These are phyloP conservation scores for Carabus problematicus DNA, from an alignment of 2,888 invertebrate genomes.

Conservation along the genomic window DNA sequence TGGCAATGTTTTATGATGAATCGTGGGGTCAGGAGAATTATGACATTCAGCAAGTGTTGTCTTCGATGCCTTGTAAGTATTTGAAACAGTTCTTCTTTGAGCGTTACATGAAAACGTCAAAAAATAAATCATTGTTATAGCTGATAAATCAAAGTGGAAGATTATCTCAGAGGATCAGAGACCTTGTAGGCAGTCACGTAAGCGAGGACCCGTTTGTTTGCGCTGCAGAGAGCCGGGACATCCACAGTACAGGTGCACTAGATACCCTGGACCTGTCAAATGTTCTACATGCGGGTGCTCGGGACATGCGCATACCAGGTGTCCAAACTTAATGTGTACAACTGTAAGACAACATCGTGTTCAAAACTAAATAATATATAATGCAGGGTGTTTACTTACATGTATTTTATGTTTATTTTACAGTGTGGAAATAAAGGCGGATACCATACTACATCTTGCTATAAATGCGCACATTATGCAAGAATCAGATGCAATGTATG, in stretches of 20 bases:
- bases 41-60: constrained; percentile 16
- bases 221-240: constrained; percentile 31
- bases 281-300: constrained; percentile 28
- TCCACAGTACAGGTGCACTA: constrained; percentile 13
- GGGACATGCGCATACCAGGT: constrained; percentile 29
- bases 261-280: constrained; percentile 12
- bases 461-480: constrained; percentile 23
- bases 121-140: constrained; percentile 14
- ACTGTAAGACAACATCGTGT: constrained; percentile 20
- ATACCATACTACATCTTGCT: constrained; percentile 21
- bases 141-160: constrained; percentile 26
- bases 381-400: not conserved
- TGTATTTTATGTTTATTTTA: constrained; percentile 12
- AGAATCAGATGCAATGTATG: constrained; percentile 22
- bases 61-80: constrained; percentile 35
- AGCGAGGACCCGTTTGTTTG: constrained; percentile 20
- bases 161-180: constrained; percentile 19
- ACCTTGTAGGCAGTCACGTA: not conserved
- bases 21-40: constrained; percentile 40
- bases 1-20: constrained; percentile 35
- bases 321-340: constrained; percentile 31
- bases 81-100: not conserved
- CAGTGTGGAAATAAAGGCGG: constrained; percentile 31
- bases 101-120: not conserved
- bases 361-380: not conserved